phyloP scores from a whole-genome alignment of 2,797 vertebrate species.

The Danio tinwini region DNA sequence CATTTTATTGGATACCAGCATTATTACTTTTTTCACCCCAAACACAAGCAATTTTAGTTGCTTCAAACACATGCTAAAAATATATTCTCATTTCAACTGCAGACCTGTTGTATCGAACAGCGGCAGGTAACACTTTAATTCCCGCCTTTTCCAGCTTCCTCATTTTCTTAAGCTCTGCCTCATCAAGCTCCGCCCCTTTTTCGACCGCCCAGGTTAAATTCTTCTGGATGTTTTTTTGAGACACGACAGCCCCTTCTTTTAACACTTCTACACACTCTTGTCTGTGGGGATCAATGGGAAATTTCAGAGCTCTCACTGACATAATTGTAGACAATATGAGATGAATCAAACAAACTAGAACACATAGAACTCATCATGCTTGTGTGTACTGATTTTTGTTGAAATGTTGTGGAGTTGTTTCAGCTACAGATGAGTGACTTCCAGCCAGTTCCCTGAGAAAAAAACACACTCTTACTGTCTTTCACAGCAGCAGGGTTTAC shows the following conservation, averaged over 20 bases:
- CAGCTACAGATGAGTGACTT: slow-evolving; percentile 14
- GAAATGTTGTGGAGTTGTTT: not conserved
- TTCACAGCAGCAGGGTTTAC: slow-evolving; percentile 67
- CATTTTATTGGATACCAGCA: not conserved
- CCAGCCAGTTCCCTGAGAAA: slow-evolving; percentile 19
- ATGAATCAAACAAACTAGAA: not conserved
- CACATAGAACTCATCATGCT: slow-evolving; percentile 13
- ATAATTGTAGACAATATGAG: slow-evolving; percentile 24
- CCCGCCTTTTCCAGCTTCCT: slow-evolving; percentile 87
- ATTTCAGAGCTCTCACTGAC: slow-evolving; percentile 21
- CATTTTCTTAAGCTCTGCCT: slow-evolving; percentile 79
- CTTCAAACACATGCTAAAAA: not conserved
- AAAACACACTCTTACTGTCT: not conserved
- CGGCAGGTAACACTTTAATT: slow-evolving; percentile 87
- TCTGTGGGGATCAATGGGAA: slow-evolving; percentile 26
- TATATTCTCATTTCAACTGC: slow-evolving; percentile 58
- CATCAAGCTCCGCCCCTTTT: slow-evolving; percentile 64
- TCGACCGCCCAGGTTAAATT: slow-evolving; percentile 72
- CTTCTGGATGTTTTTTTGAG: slow-evolving; percentile 65
- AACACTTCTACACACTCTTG: slow-evolving; percentile 39
- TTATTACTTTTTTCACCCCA: not conserved
- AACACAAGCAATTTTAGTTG: slow-evolving; percentile 31
- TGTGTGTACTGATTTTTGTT: slow-evolving; percentile 9
- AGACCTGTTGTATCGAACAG: slow-evolving; percentile 90
- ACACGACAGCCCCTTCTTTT: slow-evolving; percentile 57